Evolutionary conservation across 53 echinoderm and acorn worm genomes (phyloP), one percentile per base, ranked within the genome.

Genomic region (Astropecten irregularis): DNA sequence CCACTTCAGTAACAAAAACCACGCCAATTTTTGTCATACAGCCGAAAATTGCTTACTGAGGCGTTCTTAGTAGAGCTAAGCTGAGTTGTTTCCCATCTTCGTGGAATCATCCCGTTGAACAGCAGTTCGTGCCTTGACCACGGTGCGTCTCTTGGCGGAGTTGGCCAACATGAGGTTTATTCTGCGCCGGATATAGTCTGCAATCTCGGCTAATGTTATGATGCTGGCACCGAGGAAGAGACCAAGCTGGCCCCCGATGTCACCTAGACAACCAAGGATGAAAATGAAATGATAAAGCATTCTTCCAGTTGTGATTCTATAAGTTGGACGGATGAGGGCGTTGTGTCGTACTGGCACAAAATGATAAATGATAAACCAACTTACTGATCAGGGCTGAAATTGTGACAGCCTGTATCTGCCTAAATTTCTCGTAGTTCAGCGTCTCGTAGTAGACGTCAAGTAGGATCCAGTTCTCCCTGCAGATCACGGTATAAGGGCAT

Each of bases 301-400:
- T 31, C 59, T 58, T 18, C 26, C n/a, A 3, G 15, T 27, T 25
- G 27, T 15, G 7, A 16, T 58, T 30, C 1, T 30, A 30, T n/a
- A n/a, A n/a, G n/a, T n/a, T n/a, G n/a, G n/a, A n/a, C n/a, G n/a
- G n/a, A n/a, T n/a, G n/a, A n/a, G n/a, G n/a, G n/a, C n/a, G n/a
- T n/a, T n/a, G n/a, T n/a, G n/a, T n/a, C n/a, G n/a, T n/a, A n/a
- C n/a, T n/a, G 11, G 15, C 28, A 16, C 14, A 16, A 51, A 30
- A 27, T 3, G 21, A 9, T 58, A 1, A 50, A 8, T 9, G 51
- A 50, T n/a, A 50, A 50, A n/a, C 36, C 8, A 3, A 32, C 87
- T 79, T 79, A 86, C 87, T 86, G 37, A 86, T 63, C 36, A 86
- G 48, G 51, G 76, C 87, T n/a, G 87, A 86, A 40, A 32, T 9